Percentiles rank a stretch among this genome's conserved stretches.
Conservation (phyloP, 2,888 invertebrate species). For the Odontomyia ornata region DNA sequence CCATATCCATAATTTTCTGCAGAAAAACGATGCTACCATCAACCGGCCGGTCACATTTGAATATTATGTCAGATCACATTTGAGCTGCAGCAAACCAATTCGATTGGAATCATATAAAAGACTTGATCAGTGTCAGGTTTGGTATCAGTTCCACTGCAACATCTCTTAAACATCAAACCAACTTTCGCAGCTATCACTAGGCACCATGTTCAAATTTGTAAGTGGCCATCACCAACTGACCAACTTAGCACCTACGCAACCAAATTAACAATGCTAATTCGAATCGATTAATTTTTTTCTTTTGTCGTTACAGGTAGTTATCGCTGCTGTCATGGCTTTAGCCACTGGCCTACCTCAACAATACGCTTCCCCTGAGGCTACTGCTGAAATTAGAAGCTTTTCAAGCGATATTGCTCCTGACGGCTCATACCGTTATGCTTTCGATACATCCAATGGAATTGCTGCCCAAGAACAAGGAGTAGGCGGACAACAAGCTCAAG, state of each 20-base stretch:
- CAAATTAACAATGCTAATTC: conserved; percentile 12
- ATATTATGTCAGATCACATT: background rate
- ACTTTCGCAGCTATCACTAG: background rate
- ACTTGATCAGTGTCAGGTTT: background rate
- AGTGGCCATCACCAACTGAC: background rate
- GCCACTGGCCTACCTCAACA: background rate
- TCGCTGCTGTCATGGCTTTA: conserved; percentile 7
- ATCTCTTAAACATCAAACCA: background rate
- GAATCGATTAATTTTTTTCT: background rate
- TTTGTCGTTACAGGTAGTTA: conserved; percentile 3
- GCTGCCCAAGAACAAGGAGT: conserved; percentile 34
- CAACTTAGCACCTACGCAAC: background rate
- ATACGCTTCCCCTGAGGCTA: background rate
- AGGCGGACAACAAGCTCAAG: conserved; percentile 5
- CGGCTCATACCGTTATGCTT: conserved; percentile 26
- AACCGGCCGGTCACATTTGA: conserved; percentile 54
- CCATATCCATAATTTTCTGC: background rate
- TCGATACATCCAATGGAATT: conserved; percentile 37
- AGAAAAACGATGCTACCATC: conserved; percentile 55
- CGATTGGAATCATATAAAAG: conserved; percentile 22
- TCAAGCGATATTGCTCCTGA: conserved; percentile 27
- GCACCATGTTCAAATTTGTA: conserved; percentile 37
- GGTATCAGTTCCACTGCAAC: conserved; percentile 5
- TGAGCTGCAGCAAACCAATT: conserved; percentile 3
- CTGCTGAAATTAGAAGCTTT: conserved; percentile 36